phyloP scores from a whole-genome alignment of 2,888 invertebrate genomes.

The Lacanobia wlatinum region DNA sequence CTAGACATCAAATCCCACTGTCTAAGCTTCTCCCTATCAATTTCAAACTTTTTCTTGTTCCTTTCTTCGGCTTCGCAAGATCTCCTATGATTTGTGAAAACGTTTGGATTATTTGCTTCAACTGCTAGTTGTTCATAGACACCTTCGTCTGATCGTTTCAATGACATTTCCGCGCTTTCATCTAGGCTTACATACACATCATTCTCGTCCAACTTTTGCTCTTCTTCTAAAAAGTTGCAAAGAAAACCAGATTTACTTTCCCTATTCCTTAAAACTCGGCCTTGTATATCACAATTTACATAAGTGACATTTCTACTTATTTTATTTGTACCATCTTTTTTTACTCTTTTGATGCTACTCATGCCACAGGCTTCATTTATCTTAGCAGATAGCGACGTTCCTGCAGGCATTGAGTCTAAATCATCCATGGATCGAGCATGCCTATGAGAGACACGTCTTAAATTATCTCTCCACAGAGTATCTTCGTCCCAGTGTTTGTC shows the following conservation, averaged over 20 bases:
- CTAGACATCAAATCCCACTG: slow-evolving; percentile 98
- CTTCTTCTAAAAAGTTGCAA: slow-evolving; percentile 73
- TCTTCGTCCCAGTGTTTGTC: slow-evolving; percentile 96
- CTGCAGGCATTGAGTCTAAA: slow-evolving; percentile 90
- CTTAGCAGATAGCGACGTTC: slow-evolving; percentile 71
- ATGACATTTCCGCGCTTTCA: slow-evolving; percentile 74
- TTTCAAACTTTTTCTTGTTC: slow-evolving; percentile 90
- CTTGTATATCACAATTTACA: slow-evolving; percentile 93
- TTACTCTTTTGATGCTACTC: slow-evolving; percentile 86
- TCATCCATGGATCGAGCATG: slow-evolving; percentile 96
- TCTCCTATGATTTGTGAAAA: slow-evolving; percentile 48
- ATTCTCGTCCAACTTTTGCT: slow-evolving; percentile 84
- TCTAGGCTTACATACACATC: slow-evolving; percentile 90
- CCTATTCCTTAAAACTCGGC: slow-evolving; percentile 83
- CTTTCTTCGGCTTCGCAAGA: slow-evolving; percentile 61
- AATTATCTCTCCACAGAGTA: slow-evolving; percentile 94
- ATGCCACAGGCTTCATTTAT: slow-evolving; percentile 78
- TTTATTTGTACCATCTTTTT: slow-evolving; percentile 81
- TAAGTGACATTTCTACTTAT: slow-evolving; percentile 94
- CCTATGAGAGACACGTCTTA: slow-evolving; percentile 94
- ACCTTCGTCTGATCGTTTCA: slow-evolving; percentile 86
- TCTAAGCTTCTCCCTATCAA: slow-evolving; percentile 96
- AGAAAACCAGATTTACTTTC: slow-evolving; percentile 71
- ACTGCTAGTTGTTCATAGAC: slow-evolving; percentile 91
- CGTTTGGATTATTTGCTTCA: slow-evolving; percentile 74